phyloP scores from a whole-genome alignment of 2,888 invertebrate genomes.

The Phaonia tiefii region DNA sequence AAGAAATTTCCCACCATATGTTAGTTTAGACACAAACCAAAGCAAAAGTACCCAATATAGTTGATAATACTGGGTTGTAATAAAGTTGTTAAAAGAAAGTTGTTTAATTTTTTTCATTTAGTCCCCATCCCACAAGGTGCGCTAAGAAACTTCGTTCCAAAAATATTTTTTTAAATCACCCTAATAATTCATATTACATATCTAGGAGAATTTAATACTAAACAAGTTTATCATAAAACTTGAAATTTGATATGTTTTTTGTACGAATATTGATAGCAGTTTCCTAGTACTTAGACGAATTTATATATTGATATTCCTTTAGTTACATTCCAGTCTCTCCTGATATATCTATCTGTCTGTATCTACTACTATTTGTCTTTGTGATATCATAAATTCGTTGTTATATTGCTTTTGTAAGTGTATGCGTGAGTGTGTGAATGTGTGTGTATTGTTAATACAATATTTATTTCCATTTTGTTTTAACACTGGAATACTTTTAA shows the following conservation, averaged over 20 bases:
- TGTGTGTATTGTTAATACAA: conserved; percentile 15
- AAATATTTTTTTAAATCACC: too few relatives aligned
- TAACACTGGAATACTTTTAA: conserved; percentile 2
- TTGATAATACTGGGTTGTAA: too few relatives aligned
- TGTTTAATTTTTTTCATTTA: too few relatives aligned
- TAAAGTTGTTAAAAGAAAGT: too few relatives aligned
- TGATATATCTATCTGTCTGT: background rate
- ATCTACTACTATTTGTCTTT: background rate
- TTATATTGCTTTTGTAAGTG: conserved; percentile 1
- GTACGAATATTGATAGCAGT: conserved; percentile 13
- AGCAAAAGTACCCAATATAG: too few relatives aligned
- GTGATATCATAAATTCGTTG: background rate
- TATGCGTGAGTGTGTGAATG: background rate
- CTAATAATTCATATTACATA: too few relatives aligned
- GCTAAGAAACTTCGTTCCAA: too few relatives aligned
- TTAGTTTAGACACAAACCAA: too few relatives aligned
- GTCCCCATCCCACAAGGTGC: too few relatives aligned
- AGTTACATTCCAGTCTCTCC: background rate
- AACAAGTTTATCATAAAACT: conserved; percentile 39
- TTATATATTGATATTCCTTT: conserved; percentile 21
- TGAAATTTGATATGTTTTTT: conserved; percentile 34
- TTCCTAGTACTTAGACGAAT: conserved; percentile 1
- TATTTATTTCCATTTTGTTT: conserved; percentile 14
- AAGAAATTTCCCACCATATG: too few relatives aligned
- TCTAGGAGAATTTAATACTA: conserved; percentile 37